Evolutionary conservation across 1,140 invertebrate genomes (phyloP), one percentile per base, ranked within the genome.

Genomic region (Aphis gossypii): DNA sequence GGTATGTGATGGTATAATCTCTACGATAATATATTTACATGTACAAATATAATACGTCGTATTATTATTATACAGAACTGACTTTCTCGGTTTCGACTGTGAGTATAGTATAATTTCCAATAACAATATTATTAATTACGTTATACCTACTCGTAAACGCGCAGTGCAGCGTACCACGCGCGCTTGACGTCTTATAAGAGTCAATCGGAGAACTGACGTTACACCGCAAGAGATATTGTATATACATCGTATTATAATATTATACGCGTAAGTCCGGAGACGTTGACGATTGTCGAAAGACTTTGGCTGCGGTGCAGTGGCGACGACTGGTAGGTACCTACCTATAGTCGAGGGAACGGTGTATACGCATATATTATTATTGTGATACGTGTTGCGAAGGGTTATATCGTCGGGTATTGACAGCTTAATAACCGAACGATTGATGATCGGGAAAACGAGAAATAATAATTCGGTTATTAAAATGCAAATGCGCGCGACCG

Each of bases 341-440:
- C 14, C 1, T 14, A 7, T n/a, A 20, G 60, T 3, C n/a, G 60
- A 76, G 30, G 4, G 30, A 35, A 76, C 60, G 60, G 60, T 76
- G n/a, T n/a, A 14, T 60, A 41, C 1, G 38, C 60, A 35, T n/a
- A n/a, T 41, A 54, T 87, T 46, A 48, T 87, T 48, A 48, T 30
- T 44, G 14, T 7, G 9, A 41, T 60, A 44, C 6, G 44, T 18
- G 87, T 54, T 76, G 14, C 30, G 30, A n/a, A 76, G 60, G 60
- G 60, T 35, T 76, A 68, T 30, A 30, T 9, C 44, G 44, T n/a
- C 44, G 87, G 21, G 48, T 91, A 91, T 92, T 92, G 91, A 92
- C 91, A 92, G 91, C 91, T 83, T 92, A 92, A 92, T 92, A 92
- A 92, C 91, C n/a, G n/a, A 38, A 92, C 91, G 91, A 92, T 92